Conservation (phyloP, 2,797 vertebrate species). For the Avahi laniger region DNA sequence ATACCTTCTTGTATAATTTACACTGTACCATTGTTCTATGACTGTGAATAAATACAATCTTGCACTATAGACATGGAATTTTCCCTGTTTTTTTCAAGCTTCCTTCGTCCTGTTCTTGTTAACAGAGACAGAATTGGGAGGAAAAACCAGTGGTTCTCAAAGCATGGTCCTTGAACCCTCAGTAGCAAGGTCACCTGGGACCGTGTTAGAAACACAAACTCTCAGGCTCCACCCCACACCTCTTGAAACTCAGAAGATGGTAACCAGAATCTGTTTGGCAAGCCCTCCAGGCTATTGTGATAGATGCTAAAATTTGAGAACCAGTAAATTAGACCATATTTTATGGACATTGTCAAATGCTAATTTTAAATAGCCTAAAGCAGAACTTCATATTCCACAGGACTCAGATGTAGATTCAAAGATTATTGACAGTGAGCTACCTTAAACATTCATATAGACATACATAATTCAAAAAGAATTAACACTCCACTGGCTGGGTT, state of each 20-base stretch:
- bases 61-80: constrained; percentile 20
- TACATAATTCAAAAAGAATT: background rate
- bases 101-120: background rate
- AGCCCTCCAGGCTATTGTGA: background rate
- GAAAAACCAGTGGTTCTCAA: background rate
- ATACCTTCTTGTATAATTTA: constrained; percentile 51
- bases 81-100: background rate
- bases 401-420: background rate
- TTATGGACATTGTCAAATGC: background rate
- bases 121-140: background rate
- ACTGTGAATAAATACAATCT: constrained; percentile 50
- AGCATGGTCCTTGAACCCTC: background rate
- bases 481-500: background rate
- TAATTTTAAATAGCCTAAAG: constrained; percentile 1
- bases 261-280: background rate
- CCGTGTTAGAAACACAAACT: background rate
- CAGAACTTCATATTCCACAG: background rate
- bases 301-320: background rate
- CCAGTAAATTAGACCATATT: background rate
- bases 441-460: background rate
- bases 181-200: background rate
- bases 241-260: background rate
- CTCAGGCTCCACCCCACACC: background rate
- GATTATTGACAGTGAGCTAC: background rate
- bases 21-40: constrained; percentile 59